phyloP scores from a whole-genome alignment of 2,888 invertebrate genomes.

The Cybosia mesomella region DNA sequence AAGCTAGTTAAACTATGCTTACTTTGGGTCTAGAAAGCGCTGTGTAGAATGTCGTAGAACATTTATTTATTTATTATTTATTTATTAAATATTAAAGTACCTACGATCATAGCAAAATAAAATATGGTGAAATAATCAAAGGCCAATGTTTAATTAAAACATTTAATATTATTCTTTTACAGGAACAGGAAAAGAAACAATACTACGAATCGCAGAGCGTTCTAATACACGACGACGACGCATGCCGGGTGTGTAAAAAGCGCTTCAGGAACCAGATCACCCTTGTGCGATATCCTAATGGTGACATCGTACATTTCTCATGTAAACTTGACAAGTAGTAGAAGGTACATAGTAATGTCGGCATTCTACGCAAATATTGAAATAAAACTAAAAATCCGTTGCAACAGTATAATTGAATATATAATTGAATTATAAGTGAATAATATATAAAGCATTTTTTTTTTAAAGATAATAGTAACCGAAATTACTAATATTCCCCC shows the following conservation, averaged over 20 bases:
- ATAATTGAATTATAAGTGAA: too few species aligned
- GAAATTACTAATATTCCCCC: too few species aligned
- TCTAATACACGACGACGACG: conserved; percentile 93
- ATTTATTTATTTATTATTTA: too few species aligned
- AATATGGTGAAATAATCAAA: too few species aligned
- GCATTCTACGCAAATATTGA: not conserved
- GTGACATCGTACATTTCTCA: conserved; percentile 96
- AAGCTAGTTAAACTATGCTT: too few species aligned
- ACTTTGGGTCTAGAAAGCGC: too few species aligned
- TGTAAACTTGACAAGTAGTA: conserved; percentile 85
- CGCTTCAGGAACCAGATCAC: conserved; percentile 97
- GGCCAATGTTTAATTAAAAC: not conserved
- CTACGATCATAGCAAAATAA: too few species aligned
- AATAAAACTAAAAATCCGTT: not conserved
- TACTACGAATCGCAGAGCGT: conserved; percentile 94
- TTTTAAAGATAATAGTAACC: too few species aligned
- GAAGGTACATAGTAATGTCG: not conserved
- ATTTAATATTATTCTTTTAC: conserved; percentile 33
- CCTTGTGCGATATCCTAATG: conserved; percentile 96
- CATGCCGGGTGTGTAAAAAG: conserved; percentile 97
- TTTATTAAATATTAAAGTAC: too few species aligned
- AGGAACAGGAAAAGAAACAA: conserved; percentile 93
- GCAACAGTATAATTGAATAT: not conserved
- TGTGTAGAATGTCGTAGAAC: too few species aligned
- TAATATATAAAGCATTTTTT: too few species aligned